Base-by-base conservation (phyloP, 2,113 vertebrate genomes). In the Neopipo cinnamomea region DNA sequence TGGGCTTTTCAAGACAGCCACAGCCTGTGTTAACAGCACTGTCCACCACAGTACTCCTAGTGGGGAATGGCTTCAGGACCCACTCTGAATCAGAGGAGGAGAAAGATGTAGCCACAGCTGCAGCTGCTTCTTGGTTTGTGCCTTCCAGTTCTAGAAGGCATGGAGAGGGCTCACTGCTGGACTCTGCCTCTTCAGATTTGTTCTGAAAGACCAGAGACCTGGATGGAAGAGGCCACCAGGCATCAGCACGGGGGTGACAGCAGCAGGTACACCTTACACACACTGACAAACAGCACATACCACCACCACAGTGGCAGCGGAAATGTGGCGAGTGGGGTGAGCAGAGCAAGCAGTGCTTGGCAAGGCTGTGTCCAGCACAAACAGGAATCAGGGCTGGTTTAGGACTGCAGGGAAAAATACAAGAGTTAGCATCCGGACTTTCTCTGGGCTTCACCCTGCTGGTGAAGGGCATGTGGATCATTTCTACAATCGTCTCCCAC, bases 401-500 rank as follows among this genome's bases (percentile, higher is more conserved):
- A 50, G 55, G 82, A 65, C 80, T 67, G 52, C 89, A 94, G 28
- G 91, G 67, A 28, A 91, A 94, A 37, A 52, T 30, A 66, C 76
- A 82, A 30, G 59, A 88, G 15, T 79, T 42, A 14, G 67, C 6
- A 2, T 82, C 47, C 3, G 5, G 42, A 15, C 39, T 74, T 66
- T 23, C 62, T 71, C 33, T 59, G 58, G 30, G 20, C 44, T 77
- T 92, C 53, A 61, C 9, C 23, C 92, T 89, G 80, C 80, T 95
- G 63, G 50, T 79, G 50, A 97, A 90, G 35, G 96, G 92, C 76
- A 92, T 55, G 11, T 88, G 92, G 33, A 99, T 98, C 95, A 97
- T 97, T 58, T 97, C 97, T 74, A 98, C 93, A 14, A 98, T 97
- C 85, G 91, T 97, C 66, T 98, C 97, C 85, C 99, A 97, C 11